A percentile compares a stretch with the other conserved stretches of the same genome.
phyloP scores from a whole-genome alignment of 2,888 invertebrate species.

The Hylaea fasciaria region DNA sequence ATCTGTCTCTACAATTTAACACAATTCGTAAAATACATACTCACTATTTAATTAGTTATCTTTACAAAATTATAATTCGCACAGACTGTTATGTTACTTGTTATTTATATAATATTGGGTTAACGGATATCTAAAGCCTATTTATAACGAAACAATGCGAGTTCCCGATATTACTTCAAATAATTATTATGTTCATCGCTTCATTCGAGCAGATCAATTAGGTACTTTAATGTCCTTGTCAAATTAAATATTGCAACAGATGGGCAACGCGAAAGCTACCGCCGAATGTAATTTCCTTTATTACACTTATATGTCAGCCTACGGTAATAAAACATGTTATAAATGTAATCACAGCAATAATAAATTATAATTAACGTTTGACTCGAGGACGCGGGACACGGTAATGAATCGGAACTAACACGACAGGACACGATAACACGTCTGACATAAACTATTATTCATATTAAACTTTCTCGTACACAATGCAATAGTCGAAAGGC shows the following conservation, averaged over 20 bases:
- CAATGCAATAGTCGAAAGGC: constrained; percentile 62
- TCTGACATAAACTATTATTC: constrained; percentile 72
- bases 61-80: constrained; percentile 40
- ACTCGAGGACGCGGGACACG: constrained; percentile 64
- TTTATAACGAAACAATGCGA: constrained; percentile 30
- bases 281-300: constrained; percentile 31
- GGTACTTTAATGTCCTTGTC: constrained; percentile 67
- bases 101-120: constrained; percentile 16
- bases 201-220: constrained; percentile 35
- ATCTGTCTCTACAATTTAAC: constrained; percentile 43
- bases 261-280: constrained; percentile 39
- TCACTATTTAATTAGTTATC: neutral
- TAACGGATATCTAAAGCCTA: constrained; percentile 32
- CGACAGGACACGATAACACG: constrained; percentile 75
- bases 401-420: constrained; percentile 71
- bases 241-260: constrained; percentile 44
- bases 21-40: constrained; percentile 21
- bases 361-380: constrained; percentile 77
- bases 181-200: too few species aligned
- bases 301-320: constrained; percentile 56
- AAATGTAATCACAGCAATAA: constrained; percentile 82
- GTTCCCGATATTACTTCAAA: constrained; percentile 10
- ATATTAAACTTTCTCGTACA: constrained; percentile 21
- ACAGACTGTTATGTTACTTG: constrained; percentile 32
- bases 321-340: constrained; percentile 56